These are phyloP conservation scores for Timandra comae DNA, from an alignment of 2,888 invertebrate genomes.

Conservation along the genomic window DNA sequence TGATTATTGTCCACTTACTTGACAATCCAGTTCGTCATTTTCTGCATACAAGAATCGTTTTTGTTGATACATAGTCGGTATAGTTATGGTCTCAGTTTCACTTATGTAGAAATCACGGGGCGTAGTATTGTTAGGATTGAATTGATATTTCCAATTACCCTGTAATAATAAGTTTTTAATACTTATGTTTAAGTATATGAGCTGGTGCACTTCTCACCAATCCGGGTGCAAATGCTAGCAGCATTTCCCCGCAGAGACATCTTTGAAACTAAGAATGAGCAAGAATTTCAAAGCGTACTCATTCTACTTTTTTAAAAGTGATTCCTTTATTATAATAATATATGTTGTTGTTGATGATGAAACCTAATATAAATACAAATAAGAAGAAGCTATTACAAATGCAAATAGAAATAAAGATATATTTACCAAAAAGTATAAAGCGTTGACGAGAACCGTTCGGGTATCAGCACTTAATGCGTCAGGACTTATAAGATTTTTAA, in stretches of 20 bases:
- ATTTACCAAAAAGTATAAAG: slow-evolving; percentile 40
- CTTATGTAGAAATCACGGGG: slow-evolving; percentile 13
- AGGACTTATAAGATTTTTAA: slow-evolving; percentile 30
- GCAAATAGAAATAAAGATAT: background rate
- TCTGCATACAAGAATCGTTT: slow-evolving; percentile 21
- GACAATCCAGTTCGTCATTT: slow-evolving; percentile 9
- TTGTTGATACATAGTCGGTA: slow-evolving; percentile 13
- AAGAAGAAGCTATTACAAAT: too few relatives aligned
- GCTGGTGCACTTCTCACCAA: too few relatives aligned
- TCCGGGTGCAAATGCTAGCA: too few relatives aligned
- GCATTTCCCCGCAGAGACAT: too few relatives aligned
- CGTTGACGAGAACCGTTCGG: slow-evolving; percentile 36
- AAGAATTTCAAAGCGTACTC: too few relatives aligned
- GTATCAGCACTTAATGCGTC: slow-evolving; percentile 25
- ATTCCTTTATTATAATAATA: too few relatives aligned
- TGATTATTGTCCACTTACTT: slow-evolving; percentile 18
- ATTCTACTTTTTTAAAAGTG: too few relatives aligned
- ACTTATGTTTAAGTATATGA: too few relatives aligned
- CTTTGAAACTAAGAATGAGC: too few relatives aligned
- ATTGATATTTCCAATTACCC: slow-evolving; percentile 16
- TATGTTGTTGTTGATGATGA: too few relatives aligned
- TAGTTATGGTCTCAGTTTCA: slow-evolving; percentile 3
- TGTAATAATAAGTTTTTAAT: too few relatives aligned
- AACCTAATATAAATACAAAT: too few relatives aligned
- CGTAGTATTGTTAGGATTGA: slow-evolving; percentile 10